phyloP scores from a whole-genome alignment of 2,113 vertebrate species.

The Vidua macroura region DNA sequence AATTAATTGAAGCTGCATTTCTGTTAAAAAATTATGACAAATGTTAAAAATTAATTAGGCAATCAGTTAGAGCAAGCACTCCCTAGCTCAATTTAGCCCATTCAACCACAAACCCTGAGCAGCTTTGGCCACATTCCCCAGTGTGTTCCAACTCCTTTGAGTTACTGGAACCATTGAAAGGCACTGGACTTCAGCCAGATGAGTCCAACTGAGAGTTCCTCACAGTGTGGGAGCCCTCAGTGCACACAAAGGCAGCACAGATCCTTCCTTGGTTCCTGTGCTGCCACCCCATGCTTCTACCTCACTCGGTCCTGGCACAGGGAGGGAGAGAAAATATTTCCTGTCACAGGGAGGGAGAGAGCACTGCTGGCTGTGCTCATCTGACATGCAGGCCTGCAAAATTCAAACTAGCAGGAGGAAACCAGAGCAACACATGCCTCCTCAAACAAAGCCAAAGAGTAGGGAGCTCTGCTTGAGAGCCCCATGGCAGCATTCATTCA shows the following conservation, averaged over 20 bases:
- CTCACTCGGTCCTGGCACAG: neutral
- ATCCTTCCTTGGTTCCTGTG: conserved; percentile 6
- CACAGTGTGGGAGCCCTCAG: neutral
- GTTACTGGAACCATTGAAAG: conserved; percentile 48
- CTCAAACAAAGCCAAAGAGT: neutral
- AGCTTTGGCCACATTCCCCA: conserved; percentile 20
- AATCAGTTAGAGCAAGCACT: neutral
- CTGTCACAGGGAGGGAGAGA: neutral
- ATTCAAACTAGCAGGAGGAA: neutral
- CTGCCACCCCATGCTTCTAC: neutral
- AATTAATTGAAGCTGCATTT: conserved; percentile 1
- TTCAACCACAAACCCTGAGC: conserved; percentile 51
- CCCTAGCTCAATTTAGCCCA: conserved; percentile 12
- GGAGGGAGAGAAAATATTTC: too few species aligned
- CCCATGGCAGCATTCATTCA: neutral
- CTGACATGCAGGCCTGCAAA: neutral
- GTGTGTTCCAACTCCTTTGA: conserved; percentile 26
- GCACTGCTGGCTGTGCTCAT: neutral
- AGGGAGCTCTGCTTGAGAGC: neutral
- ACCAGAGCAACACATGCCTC: neutral
- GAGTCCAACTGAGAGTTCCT: conserved; percentile 27
- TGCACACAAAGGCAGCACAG: conserved; percentile 27
- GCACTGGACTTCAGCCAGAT: conserved; percentile 17
- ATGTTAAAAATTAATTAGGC: neutral
- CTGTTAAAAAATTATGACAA: neutral